Base-by-base conservation (phyloP, 2,888 invertebrate genomes). In the Limulus polyphemus region DNA sequence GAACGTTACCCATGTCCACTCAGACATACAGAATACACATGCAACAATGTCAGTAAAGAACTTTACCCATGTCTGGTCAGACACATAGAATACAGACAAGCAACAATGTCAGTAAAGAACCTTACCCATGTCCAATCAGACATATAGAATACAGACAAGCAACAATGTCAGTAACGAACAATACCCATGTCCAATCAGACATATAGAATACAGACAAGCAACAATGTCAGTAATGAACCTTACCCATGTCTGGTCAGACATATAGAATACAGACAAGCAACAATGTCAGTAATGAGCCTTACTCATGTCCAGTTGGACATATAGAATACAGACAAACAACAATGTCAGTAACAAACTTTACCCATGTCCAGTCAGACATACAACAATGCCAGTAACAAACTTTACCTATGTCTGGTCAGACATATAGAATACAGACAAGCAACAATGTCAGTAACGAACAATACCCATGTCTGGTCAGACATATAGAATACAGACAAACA, bases 361-460 rank as follows among this genome's bases (percentile, higher is more conserved):
- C 90, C 90, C 86, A 75, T 87, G 86, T 0, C 87, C 87, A 46
- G n/a, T n/a, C n/a, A n/a, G n/a, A n/a, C n/a, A n/a, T n/a, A n/a
- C n/a, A n/a, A n/a, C n/a, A n/a, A n/a, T n/a, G n/a, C n/a, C n/a
- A n/a, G n/a, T n/a, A n/a, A n/a, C n/a, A 46, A 49, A 57, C 79
- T 81, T 79, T 74, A 32, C 32, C 32, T 4, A 32, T 3, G 32
- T 32, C 32, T 4, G 4, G 98, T 99, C 0, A 99, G 99, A 73
- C 97, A 95, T 67, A 99, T 93, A 78, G 99, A 98, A 80, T 99
- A 99, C 32, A 99, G 82, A 75, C 99, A 99, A 63, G 90, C 90
- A 77, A 99, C 99, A 67, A 32, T 32, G 4, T 32, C 32, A 32
- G 32, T 32, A 32, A 32, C 2, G 2, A 32, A 32, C 2, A 2